Conservation (phyloP, 1,140 invertebrate species). For the Xylocopa sonorina region DNA sequence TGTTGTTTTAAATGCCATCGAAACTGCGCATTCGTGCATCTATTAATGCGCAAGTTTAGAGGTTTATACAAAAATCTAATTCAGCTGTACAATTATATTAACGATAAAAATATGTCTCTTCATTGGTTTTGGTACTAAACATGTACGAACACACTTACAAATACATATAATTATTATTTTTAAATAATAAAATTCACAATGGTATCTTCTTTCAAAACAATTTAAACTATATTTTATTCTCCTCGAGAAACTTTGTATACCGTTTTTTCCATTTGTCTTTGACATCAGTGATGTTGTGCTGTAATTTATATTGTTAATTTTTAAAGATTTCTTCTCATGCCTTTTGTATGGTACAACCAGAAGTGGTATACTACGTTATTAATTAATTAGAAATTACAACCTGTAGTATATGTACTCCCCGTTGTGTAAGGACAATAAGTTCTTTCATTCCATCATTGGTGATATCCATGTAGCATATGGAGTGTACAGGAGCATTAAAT, state of each 20-base stretch:
- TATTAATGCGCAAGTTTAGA: not conserved
- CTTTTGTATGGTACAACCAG: constrained; percentile 27
- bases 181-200: constrained; percentile 1
- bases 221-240: constrained; percentile 24
- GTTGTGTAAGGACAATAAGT: constrained; percentile 86
- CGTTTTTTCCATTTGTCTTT: constrained; percentile 72
- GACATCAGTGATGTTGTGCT: constrained; percentile 74
- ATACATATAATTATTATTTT: not conserved
- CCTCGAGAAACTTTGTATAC: constrained; percentile 57
- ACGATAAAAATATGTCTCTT: constrained; percentile 32
- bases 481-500: constrained; percentile 85
- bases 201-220: not conserved
- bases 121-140: constrained; percentile 6
- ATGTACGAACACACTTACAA: not conserved
- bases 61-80: not conserved
- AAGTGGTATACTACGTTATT: too few species aligned
- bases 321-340: constrained; percentile 12
- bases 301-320: constrained; percentile 34
- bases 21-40: not conserved
- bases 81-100: not conserved
- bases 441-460: constrained; percentile 87
- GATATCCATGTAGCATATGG: constrained; percentile 85
- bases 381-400: constrained; percentile 69
- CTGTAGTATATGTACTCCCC: constrained; percentile 87
- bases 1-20: not conserved